These are phyloP conservation scores for Phenganax marumi DNA, from an alignment of 92 coral and sea anemone species.

Conservation along the genomic window DNA sequence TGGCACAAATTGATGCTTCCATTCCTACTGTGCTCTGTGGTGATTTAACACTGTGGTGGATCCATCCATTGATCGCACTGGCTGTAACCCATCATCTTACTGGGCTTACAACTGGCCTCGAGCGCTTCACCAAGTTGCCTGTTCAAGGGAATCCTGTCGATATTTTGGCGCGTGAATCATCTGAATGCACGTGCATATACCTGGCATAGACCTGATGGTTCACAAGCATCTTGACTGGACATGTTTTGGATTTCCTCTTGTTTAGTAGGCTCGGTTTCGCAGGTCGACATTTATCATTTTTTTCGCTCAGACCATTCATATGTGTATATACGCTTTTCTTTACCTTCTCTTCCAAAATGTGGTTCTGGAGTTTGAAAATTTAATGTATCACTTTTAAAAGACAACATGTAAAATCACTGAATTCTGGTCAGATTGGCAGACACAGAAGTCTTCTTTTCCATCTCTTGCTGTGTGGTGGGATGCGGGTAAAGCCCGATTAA, in stretches of 20 bases:
- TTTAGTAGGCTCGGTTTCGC: background rate
- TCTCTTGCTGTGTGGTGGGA: constrained; percentile 4
- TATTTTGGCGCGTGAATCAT: background rate
- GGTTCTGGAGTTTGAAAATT: constrained; percentile 11
- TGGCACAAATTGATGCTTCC: background rate
- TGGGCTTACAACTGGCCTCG: constrained; percentile 30
- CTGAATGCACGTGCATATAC: background rate
- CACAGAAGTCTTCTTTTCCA: background rate
- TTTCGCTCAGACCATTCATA: constrained; percentile 12
- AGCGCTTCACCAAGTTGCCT: background rate
- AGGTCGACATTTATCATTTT: background rate
- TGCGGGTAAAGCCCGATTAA: constrained; percentile 3
- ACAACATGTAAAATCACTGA: background rate
- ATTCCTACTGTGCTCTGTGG: background rate
- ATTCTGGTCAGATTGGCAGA: background rate
- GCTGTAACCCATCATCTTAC: constrained; percentile 7
- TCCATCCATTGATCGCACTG: background rate
- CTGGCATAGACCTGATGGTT: background rate
- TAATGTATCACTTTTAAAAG: too few relatives aligned
- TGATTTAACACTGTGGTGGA: background rate
- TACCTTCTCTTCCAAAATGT: background rate
- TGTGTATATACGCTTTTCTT: background rate
- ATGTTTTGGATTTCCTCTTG: background rate
- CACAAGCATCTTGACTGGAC: constrained; percentile 4
- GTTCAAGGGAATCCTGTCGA: background rate